A percentile compares a stretch with the other conserved stretches of the same genome.
Evolutionary conservation across 2,888 invertebrate genomes (phyloP).

Genomic region (Prostheceraeus crozeri): DNA sequence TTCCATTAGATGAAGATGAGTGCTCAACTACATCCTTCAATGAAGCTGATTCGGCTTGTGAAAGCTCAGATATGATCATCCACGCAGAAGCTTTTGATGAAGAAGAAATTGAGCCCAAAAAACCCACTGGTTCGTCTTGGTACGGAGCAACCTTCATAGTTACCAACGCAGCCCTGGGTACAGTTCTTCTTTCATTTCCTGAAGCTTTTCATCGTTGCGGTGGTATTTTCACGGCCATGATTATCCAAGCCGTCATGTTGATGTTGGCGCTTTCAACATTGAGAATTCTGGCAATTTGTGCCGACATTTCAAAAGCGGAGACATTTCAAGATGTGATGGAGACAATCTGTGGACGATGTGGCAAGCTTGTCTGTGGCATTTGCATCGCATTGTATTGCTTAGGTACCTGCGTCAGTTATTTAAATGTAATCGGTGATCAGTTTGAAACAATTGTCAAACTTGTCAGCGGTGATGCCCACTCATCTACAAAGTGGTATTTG

Average conservation of each 20-base stretch:
- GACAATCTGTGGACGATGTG: constrained; percentile 55
- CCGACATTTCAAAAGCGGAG: constrained; percentile 57
- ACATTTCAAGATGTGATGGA: constrained; percentile 58
- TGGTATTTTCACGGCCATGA: constrained; percentile 60
- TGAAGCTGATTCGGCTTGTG: no score
- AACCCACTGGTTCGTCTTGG: constrained; percentile 47
- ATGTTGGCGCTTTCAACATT: not conserved
- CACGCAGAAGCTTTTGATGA: no score
- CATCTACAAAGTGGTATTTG: not conserved
- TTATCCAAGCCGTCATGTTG: constrained; percentile 59
- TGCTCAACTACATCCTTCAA: no score
- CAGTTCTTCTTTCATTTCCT: constrained; percentile 63
- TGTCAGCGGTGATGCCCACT: constrained; percentile 24
- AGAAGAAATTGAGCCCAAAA: no score
- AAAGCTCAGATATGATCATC: no score
- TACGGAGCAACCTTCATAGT: constrained; percentile 57
- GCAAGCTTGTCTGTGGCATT: constrained; percentile 53
- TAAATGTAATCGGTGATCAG: constrained; percentile 64
- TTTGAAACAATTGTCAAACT: constrained; percentile 58
- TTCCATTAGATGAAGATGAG: no score
- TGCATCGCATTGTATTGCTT: constrained; percentile 62
- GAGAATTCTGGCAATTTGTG: constrained; percentile 60
- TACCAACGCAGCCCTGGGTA: constrained; percentile 61
- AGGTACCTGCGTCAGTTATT: constrained; percentile 63
- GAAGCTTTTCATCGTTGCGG: constrained; percentile 63